Evolutionary conservation across 2,797 vertebrate species (phyloP), one percentile per base, ranked within the genome.

Genomic region (Arrhamphus sclerolepis): DNA sequence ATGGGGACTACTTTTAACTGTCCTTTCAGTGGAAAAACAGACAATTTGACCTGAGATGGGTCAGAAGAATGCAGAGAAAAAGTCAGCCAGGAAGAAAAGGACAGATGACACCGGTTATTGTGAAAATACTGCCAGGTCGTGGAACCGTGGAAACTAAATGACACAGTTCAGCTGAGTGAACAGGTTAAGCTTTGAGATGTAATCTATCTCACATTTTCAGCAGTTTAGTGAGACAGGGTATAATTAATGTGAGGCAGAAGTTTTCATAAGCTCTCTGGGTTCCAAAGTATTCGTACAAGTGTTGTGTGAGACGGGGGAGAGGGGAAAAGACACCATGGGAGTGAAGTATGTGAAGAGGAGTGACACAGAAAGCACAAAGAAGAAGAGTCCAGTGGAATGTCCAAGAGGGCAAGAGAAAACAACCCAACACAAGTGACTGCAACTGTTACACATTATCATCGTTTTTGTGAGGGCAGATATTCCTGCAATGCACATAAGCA

Each of bases 361-460:
- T 62, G 70, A 82, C 72, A 72, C 56, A 49, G 68, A 73, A 24
- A 66, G 52, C 56, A 84, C 60, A 69, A 75, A 77, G 71, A 78
- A 50, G 39, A 75, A 60, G 69, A 70, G 71, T 79, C 54, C 46
- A 59, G 26, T 55, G 65, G 64, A 83, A 75, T 72, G 67, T 69
- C 56, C 59, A 34, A 31, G 72, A 85, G 85, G 89, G 90, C 72
- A 75, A 21, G 28, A 83, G 69, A 70, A 66, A 72, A 77, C 62
- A 48, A 53, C 55, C 53, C 51, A 72, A 68, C 76, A 69, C 77
- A 70, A 80, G 81, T 60, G 72, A 83, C 80, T 80, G 75, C 89
- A 90, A 89, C 89, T 88, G 86, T 84, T 80, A 43, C 79, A 71
- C 83, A 80, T 89, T 72, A 79, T 78, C 57, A 73, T 69, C 55